phyloP scores from a whole-genome alignment of 2,888 invertebrate genomes.

The Agriopis aurantiaria region DNA sequence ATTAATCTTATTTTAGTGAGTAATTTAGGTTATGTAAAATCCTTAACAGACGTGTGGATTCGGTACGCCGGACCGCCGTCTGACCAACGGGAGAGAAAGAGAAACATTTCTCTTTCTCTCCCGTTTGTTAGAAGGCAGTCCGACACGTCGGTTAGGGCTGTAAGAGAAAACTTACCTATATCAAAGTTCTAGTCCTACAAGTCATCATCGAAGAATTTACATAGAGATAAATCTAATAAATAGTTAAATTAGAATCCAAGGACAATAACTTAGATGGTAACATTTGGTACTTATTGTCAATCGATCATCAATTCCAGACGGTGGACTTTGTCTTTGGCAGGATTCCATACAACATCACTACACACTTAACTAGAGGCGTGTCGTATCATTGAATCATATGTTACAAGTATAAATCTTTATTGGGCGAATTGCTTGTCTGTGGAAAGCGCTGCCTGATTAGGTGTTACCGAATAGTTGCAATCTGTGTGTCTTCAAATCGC shows the following conservation, averaged over 20 bases:
- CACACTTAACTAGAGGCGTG: constrained; percentile 8
- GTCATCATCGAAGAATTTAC: not conserved
- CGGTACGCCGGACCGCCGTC: too few species aligned
- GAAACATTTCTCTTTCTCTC: too few species aligned
- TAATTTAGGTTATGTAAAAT: not conserved
- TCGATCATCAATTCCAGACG: constrained; percentile 25
- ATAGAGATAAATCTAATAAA: constrained; percentile 6
- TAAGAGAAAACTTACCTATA: not conserved
- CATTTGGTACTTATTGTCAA: constrained; percentile 32
- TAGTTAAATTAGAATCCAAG: constrained; percentile 18
- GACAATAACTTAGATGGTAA: constrained; percentile 29
- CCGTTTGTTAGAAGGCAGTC: too few species aligned
- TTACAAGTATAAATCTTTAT: not conserved
- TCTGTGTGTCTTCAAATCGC: too few species aligned
- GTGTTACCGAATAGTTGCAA: too few species aligned
- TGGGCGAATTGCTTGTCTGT: too few species aligned
- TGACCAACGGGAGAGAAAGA: too few species aligned
- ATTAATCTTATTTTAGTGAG: not conserved
- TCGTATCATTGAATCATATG: not conserved
- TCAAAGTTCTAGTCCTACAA: not conserved
- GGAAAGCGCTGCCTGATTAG: too few species aligned
- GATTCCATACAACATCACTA: constrained; percentile 21
- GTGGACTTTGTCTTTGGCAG: constrained; percentile 34
- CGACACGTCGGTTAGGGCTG: too few species aligned
- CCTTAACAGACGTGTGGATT: too few species aligned